These are phyloP conservation scores for Drosophila ficusphila DNA, from an alignment of 1,140 invertebrate genomes.

Conservation along the genomic window DNA sequence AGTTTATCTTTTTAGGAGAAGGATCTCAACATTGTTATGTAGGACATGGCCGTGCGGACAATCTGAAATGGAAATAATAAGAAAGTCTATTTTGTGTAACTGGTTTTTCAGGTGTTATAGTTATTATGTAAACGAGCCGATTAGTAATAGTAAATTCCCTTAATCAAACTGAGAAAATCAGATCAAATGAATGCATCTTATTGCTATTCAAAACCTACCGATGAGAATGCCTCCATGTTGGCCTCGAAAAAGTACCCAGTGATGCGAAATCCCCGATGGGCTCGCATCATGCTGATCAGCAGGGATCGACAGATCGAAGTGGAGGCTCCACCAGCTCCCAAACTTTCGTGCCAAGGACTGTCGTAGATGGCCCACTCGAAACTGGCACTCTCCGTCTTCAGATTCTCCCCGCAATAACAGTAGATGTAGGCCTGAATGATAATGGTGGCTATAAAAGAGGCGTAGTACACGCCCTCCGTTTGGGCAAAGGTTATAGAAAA, in stretches of 20 bases:
- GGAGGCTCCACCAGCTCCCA: slow-evolving; percentile 9
- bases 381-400: slow-evolving; percentile 44
- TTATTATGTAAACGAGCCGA: too few species aligned
- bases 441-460: slow-evolving; percentile 36
- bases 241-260: slow-evolving; percentile 61
- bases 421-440: slow-evolving; percentile 53
- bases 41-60: slow-evolving; percentile 53
- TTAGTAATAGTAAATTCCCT: not conserved
- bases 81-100: too few species aligned
- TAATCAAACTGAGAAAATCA: too few species aligned
- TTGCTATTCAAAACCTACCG: slow-evolving; percentile 14
- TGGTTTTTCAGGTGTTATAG: too few species aligned
- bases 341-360: slow-evolving; percentile 41
- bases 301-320: slow-evolving; percentile 18
- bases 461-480: slow-evolving; percentile 51
- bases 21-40: slow-evolving; percentile 49
- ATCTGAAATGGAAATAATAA: slow-evolving; percentile 28
- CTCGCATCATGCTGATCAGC: slow-evolving; percentile 55
- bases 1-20: slow-evolving; percentile 32
- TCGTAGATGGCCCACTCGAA: slow-evolving; percentile 58
- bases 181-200: too few species aligned
- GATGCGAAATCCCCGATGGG: slow-evolving; percentile 39
- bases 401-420: slow-evolving; percentile 54
- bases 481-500: slow-evolving; percentile 38
- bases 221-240: slow-evolving; percentile 53